Base-by-base conservation (phyloP, 1,140 invertebrate species). In the Monomorium pharaonis region DNA sequence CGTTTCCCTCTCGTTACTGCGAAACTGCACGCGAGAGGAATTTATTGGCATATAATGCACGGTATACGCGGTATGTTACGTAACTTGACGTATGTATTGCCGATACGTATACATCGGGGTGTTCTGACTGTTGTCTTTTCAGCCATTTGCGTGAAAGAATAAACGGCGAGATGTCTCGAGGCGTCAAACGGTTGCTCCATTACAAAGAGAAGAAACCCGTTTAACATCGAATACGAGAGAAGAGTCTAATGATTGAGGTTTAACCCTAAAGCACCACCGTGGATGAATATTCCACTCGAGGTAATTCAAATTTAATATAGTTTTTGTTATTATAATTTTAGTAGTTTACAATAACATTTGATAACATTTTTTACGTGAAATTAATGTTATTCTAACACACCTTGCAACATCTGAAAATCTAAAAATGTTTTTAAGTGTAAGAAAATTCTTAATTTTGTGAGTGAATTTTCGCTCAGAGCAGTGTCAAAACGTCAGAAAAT, bases 21-120 rank as follows among this genome's bases (percentile, higher is more conserved):
- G 49, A 72, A 72, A 54, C n/a, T 21, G 69, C 21, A 72, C 49
- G 14, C 49, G 49, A 56, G n/a, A 74, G 49, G 27, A 74, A 74
- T 74, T 74, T 74, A 74, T 74, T 44, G 54, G 24, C 54, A 58
- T 12, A 33, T 44, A 56, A 76, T 33, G 33, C 30, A 37, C 54
- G 54, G 2, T 51, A 21, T 33, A 16, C 33, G 16, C 33, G 30
- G 10, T 27, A 42, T 2, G 49, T 74, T 74, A 74, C n/a, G 30
- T 37, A 74, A 74, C 49, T 74, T 37, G 70, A 56, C n/a, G 49
- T 58, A 24, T 75, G 30, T 18, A 58, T 75, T 42, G 42, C 9
- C 33, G 74, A 58, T 76, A 27, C 21, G 27, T 27, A 27, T 58
- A 76, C 49, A n/a, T n/a, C n/a, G 12, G 14, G 21, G 9, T 42